Conservation (phyloP, 2,797 vertebrate genomes). For the Zalophus californianus region DNA sequence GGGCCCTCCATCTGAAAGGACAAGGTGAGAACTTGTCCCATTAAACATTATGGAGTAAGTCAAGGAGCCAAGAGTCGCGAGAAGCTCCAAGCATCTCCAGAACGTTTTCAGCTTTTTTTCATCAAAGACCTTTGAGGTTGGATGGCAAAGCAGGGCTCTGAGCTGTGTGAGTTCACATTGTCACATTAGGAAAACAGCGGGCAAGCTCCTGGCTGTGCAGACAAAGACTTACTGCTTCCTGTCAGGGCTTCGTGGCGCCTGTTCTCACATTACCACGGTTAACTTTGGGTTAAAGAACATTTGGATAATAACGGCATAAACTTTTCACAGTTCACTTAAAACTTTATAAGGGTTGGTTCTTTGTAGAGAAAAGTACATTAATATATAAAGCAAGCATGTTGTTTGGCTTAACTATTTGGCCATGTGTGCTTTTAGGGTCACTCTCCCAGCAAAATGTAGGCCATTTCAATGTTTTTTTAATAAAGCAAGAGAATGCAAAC, state of each 20-base stretch:
- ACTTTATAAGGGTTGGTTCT: slow-evolving; percentile 77
- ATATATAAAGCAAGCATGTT: slow-evolving; percentile 70
- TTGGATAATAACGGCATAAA: slow-evolving; percentile 74
- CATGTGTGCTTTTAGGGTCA: slow-evolving; percentile 79
- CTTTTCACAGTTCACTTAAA: slow-evolving; percentile 82
- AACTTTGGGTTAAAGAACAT: slow-evolving; percentile 58
- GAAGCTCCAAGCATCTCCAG: not conserved
- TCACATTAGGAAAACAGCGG: not conserved
- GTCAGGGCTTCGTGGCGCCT: not conserved
- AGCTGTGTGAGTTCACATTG: not conserved
- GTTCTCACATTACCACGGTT: slow-evolving; percentile 58
- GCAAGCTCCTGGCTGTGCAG: not conserved
- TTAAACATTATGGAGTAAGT: slow-evolving; percentile 63
- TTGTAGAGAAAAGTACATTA: slow-evolving; percentile 59
- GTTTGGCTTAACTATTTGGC: slow-evolving; percentile 75
- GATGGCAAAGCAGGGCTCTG: not conserved
- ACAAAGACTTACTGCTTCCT: not conserved
- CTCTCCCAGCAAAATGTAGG: slow-evolving; percentile 30
- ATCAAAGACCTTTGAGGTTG: not conserved
- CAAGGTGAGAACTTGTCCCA: slow-evolving; percentile 63
- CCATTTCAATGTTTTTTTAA: slow-evolving; percentile 82
- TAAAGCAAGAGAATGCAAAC: slow-evolving; percentile 81
- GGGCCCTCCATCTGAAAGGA: not conserved
- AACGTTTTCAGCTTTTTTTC: slow-evolving; percentile 36
- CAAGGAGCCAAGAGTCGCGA: not conserved